Percentiles rank a stretch among this genome's conserved stretches.
phyloP scores from a whole-genome alignment of 2,888 invertebrate genomes.

The Drosophila silvestris region DNA sequence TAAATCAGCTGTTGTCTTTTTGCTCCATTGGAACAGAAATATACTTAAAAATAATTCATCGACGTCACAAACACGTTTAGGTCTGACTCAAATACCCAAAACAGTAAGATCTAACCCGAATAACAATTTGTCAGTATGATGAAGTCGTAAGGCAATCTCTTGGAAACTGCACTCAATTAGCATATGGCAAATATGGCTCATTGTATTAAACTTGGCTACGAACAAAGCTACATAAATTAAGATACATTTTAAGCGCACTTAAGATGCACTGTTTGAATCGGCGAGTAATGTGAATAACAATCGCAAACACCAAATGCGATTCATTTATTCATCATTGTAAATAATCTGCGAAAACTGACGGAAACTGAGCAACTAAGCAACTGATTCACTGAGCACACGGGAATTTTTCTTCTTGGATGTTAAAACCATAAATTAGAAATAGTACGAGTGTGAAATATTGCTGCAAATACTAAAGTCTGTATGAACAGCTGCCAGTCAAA shows the following conservation, averaged over 20 bases:
- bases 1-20: conserved; percentile 1
- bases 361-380: conserved; percentile 21
- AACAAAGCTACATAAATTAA: conserved; percentile 72
- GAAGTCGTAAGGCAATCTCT: conserved; percentile 47
- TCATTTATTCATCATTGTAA: conserved; percentile 66
- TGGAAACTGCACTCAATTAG: conserved; percentile 65
- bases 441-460: conserved; percentile 49
- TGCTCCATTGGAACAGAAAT: conserved; percentile 17
- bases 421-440: conserved; percentile 23
- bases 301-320: conserved; percentile 45
- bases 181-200: conserved; percentile 44
- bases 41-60: conserved; percentile 28
- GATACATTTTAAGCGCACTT: conserved; percentile 57
- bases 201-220: conserved; percentile 34
- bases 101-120: neutral
- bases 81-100: neutral
- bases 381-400: conserved; percentile 55
- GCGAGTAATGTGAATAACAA: conserved; percentile 37
- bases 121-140: conserved; percentile 40
- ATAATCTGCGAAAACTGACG: conserved; percentile 28
- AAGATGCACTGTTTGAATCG: conserved; percentile 52
- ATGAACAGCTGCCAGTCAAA: conserved; percentile 2
- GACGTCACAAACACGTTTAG: conserved; percentile 71
- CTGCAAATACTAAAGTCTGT: conserved; percentile 25
- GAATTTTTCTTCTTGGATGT: conserved; percentile 43